These are phyloP conservation scores for Oncorhynchus mykiss DNA, from an alignment of 2,113 vertebrate species.

Conservation along the genomic window DNA sequence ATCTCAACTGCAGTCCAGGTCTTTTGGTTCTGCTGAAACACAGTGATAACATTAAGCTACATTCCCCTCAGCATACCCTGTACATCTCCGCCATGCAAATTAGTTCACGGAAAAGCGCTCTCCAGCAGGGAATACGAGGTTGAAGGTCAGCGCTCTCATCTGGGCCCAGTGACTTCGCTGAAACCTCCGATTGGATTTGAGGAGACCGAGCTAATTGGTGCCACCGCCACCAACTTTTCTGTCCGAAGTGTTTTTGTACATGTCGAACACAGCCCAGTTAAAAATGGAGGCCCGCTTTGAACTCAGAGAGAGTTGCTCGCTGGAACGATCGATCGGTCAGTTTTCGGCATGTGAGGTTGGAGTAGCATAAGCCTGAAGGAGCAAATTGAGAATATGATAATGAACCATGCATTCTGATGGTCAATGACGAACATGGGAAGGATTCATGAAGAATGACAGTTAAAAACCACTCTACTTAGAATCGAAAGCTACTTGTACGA, in stretches of 20 bases:
- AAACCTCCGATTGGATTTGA: neutral
- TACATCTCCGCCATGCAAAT: conserved; percentile 30
- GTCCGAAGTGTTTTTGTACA: neutral
- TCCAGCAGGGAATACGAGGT: neutral
- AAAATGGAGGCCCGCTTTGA: neutral
- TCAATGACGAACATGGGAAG: neutral
- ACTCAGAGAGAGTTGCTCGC: neutral
- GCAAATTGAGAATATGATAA: neutral
- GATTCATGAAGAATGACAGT: neutral
- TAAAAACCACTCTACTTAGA: neutral
- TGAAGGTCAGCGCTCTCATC: neutral
- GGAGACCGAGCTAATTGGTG: neutral
- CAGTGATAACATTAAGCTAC: neutral
- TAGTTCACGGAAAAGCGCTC: neutral
- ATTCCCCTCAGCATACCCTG: neutral
- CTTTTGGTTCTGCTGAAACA: too few relatives aligned
- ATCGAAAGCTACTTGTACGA: neutral
- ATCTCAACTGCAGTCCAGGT: too few relatives aligned
- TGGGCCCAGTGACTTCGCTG: neutral
- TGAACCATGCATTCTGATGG: neutral
- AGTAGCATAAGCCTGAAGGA: neutral
- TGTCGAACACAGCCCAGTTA: neutral
- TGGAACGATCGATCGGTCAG: neutral
- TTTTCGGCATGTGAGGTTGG: neutral
- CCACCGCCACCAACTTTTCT: neutral